Percentiles rank a stretch among this genome's conserved stretches.
These are phyloP conservation scores for Nibea coibor DNA, from an alignment of 2,113 vertebrate species.

Conservation along the genomic window DNA sequence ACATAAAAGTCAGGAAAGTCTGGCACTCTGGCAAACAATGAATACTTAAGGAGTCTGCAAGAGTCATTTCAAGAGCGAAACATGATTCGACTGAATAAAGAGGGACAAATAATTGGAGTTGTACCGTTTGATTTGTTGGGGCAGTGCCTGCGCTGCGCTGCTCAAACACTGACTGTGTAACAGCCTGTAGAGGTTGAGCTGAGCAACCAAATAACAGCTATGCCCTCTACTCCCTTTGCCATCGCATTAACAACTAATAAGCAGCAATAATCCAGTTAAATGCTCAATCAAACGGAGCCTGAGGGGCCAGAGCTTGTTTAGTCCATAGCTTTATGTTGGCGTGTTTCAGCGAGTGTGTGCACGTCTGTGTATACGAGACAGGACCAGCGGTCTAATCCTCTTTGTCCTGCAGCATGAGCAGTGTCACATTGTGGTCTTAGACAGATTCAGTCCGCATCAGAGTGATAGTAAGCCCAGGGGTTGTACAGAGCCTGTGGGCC, in stretches of 20 bases:
- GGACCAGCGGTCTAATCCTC: conserved; percentile 77
- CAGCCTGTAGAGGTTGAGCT: conserved; percentile 43
- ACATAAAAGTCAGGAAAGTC: neutral
- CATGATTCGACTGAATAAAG: conserved; percentile 55
- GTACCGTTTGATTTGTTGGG: conserved; percentile 35
- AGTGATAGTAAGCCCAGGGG: conserved; percentile 53
- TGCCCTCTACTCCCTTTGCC: conserved; percentile 68
- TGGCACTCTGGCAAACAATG: conserved; percentile 25
- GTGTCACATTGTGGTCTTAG: conserved; percentile 70
- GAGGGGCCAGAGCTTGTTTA: conserved; percentile 62
- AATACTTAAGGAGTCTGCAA: neutral
- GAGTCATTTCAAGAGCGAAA: conserved; percentile 55
- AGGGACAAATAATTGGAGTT: conserved; percentile 45
- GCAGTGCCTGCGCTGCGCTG: conserved; percentile 33
- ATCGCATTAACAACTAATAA: conserved; percentile 80
- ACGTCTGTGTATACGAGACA: conserved; percentile 53
- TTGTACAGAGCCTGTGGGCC: conserved; percentile 52
- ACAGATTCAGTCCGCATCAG: conserved; percentile 64
- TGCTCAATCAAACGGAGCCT: conserved; percentile 76
- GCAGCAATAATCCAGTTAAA: conserved; percentile 82
- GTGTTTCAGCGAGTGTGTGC: conserved; percentile 44
- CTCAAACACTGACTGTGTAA: conserved; percentile 45
- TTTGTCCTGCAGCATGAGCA: conserved; percentile 74
- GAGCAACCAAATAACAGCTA: conserved; percentile 41
- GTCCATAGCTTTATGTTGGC: conserved; percentile 36